Evolutionary conservation across 2,113 vertebrate species (phyloP), one percentile per base, ranked within the genome.

Genomic region (Ceyx margarethae): DNA sequence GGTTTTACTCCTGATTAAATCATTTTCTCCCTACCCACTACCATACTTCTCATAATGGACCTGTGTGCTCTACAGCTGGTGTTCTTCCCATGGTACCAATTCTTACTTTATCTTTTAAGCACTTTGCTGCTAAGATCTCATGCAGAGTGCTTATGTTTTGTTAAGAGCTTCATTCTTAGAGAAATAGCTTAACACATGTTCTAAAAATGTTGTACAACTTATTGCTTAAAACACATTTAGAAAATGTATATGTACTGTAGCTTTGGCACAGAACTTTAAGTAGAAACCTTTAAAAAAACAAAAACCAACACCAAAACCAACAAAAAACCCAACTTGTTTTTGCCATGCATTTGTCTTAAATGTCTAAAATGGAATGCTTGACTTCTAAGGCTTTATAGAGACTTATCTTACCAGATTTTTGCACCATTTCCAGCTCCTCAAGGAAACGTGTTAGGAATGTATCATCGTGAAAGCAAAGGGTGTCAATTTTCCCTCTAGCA

Each of bases 31-130:
- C 98, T 97, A 98, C 98, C 98, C 98, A 98, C 98, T 97, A 98
- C 98, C 98, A 98, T 98, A 98, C 97, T 98, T 98, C 98, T 99
- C 98, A 99, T 98, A 98, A 98, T 98, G 97, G 98, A 98, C 98
- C 98, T 98, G 97, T 98, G 97, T 95, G 98, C 98, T 98, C 98
- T 98, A 98, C 98, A 97, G 98, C 98, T 98, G 98, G 98, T 98
- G 97, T 98, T 98, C 98, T 99, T 99, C 99, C 99, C 99, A 99
- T 99, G 99, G 98, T 98, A 98, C 98, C 98, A 98, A 98, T 98
- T 98, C 97, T 98, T 98, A 98, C 98, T 98, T 98, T 98, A 98
- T 98, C 98, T 98, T 98, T 98, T 98, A 98, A 98, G 98, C 98
- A 98, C 98, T 98, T 98, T 97, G 98, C 98, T 97, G 98, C 98